A percentile compares a stretch with the other conserved stretches of the same genome.
phyloP scores from a whole-genome alignment of 2,113 vertebrate genomes.

The Brienomyrus brachyistius region DNA sequence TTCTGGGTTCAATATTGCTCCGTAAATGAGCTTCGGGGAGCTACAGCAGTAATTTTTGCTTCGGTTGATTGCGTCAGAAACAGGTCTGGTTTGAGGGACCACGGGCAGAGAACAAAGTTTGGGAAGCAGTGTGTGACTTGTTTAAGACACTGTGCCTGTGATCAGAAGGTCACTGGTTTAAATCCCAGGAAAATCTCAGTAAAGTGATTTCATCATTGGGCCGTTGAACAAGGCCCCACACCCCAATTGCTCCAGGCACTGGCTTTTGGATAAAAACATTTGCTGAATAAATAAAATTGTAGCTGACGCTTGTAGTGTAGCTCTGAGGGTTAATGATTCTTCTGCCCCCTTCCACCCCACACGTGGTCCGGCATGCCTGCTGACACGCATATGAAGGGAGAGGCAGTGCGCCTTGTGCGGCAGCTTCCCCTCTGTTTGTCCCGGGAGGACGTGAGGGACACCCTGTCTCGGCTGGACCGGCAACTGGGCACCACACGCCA shows the following conservation, averaged over 20 bases:
- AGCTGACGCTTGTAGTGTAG: not conserved
- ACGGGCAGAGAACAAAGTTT: no score
- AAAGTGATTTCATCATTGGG: not conserved
- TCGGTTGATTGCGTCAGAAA: not conserved
- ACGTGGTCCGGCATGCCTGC: not conserved
- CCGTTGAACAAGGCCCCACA: not conserved
- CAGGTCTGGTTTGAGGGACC: not conserved
- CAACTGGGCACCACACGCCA: slow-evolving; percentile 67
- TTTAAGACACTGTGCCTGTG: not conserved
- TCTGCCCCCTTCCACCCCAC: not conserved
- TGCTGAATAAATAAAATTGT: not conserved
- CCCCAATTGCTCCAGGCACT: not conserved
- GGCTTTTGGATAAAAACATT: not conserved
- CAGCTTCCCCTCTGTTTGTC: slow-evolving; percentile 75
- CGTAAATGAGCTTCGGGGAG: not conserved
- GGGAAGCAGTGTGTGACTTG: not conserved
- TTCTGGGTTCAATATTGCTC: not conserved
- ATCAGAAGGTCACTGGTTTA: not conserved
- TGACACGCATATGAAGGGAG: slow-evolving; percentile 59
- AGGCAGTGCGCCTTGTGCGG: slow-evolving; percentile 82
- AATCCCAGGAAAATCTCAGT: not conserved
- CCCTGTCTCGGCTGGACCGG: slow-evolving; percentile 67
- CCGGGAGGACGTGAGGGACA: slow-evolving; percentile 74
- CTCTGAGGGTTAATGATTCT: not conserved
- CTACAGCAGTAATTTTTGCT: not conserved